These are phyloP conservation scores for Rhimphoctona megacephalus DNA, from an alignment of 2,888 invertebrate genomes.

Conservation along the genomic window DNA sequence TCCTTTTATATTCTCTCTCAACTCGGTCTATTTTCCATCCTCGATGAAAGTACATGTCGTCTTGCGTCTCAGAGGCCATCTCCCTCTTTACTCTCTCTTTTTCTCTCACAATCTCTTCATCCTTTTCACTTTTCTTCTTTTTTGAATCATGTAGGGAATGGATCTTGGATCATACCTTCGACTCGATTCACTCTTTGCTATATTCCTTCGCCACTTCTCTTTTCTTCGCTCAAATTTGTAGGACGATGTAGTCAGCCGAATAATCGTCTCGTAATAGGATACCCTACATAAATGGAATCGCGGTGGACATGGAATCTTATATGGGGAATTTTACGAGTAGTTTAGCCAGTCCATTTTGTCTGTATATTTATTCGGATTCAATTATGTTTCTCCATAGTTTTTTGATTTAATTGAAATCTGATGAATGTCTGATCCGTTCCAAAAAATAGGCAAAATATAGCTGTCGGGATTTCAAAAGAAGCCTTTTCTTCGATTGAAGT, in stretches of 20 bases:
- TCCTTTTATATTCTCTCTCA: conserved; percentile 34
- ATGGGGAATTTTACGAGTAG: neutral
- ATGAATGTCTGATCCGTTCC: neutral
- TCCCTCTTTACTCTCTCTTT: conserved; percentile 30
- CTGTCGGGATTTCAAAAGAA: neutral
- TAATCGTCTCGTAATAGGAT: conserved; percentile 77
- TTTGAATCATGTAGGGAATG: conserved; percentile 6
- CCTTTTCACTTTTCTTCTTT: conserved; percentile 20
- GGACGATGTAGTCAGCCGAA: conserved; percentile 71
- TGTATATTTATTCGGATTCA: neutral
- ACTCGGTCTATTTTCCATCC: conserved; percentile 54
- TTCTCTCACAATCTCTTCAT: conserved; percentile 45
- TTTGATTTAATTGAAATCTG: neutral
- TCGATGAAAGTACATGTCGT: conserved; percentile 50
- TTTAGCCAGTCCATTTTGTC: neutral
- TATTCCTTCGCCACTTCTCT: conserved; percentile 31
- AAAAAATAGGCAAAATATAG: neutral
- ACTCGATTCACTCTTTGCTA: conserved; percentile 19
- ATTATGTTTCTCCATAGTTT: neutral
- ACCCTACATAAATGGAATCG: conserved; percentile 67
- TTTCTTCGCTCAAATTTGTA: conserved; percentile 25
- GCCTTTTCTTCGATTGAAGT: neutral
- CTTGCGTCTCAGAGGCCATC: conserved; percentile 21
- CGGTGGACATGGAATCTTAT: neutral
- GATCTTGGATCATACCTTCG: conserved; percentile 40